A percentile compares a stretch with the other conserved stretches of the same genome.
Conservation (phyloP, 2,113 vertebrate species). For the Pholis gunnellus region DNA sequence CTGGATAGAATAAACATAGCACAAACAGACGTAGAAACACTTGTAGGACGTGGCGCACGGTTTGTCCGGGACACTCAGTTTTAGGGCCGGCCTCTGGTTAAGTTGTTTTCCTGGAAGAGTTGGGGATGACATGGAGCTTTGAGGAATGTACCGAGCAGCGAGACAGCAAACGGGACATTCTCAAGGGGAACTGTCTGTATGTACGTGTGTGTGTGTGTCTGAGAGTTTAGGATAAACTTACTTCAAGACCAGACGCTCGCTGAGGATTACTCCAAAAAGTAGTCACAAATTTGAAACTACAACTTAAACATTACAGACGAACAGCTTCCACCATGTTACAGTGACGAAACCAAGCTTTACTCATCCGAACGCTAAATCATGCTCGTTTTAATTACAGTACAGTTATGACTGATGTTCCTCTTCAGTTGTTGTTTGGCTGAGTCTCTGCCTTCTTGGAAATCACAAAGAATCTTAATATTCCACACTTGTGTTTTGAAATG, state of each 20-base stretch:
- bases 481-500: conserved; percentile 46
- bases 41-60: conserved; percentile 57
- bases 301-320: neutral
- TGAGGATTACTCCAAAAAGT: neutral
- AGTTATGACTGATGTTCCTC: conserved; percentile 3
- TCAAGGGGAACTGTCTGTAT: conserved; percentile 52
- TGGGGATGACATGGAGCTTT: conserved; percentile 92
- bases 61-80: conserved; percentile 66
- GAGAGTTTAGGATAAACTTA: conserved; percentile 10
- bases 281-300: neutral
- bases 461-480: conserved; percentile 39
- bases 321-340: neutral
- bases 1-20: conserved; percentile 1
- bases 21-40: conserved; percentile 28
- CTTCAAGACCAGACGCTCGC: conserved; percentile 5
- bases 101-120: conserved; percentile 91
- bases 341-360: neutral
- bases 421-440: neutral
- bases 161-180: conserved; percentile 83
- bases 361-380: neutral
- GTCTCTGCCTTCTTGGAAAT: conserved; percentile 15
- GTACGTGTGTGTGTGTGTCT: neutral
- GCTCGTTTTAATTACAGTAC: conserved; percentile 26
- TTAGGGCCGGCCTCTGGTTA: conserved; percentile 69
- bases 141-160: conserved; percentile 89